A percentile compares a stretch with the other conserved stretches of the same genome.
Evolutionary conservation across 2,113 vertebrate genomes (phyloP).

Genomic region (Tachycineta bicolor): DNA sequence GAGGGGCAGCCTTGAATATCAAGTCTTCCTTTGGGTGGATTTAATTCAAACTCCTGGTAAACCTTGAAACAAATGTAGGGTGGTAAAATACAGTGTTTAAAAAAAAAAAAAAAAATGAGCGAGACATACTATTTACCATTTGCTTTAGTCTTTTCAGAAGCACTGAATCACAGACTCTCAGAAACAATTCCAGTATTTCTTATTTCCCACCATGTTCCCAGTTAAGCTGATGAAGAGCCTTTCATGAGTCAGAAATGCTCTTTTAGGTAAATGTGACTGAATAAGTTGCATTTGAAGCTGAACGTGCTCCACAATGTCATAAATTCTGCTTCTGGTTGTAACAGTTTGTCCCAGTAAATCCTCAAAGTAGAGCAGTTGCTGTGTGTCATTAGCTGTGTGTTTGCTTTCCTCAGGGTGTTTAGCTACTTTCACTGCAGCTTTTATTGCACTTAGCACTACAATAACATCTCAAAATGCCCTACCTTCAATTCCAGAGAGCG

Average conservation of each 20-base stretch:
- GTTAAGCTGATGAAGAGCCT: not conserved
- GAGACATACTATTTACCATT: not conserved
- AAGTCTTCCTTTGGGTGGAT: slow-evolving; percentile 24
- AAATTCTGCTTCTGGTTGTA: not conserved
- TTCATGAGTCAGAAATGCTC: not conserved
- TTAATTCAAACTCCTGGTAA: slow-evolving; percentile 38
- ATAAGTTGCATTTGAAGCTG: not conserved
- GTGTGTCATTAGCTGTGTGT: slow-evolving; percentile 19
- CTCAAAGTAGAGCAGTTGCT: not conserved
- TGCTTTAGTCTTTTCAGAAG: not conserved
- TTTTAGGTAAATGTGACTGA: not conserved
- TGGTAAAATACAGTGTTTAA: not conserved
- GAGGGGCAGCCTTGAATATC: slow-evolving; percentile 47
- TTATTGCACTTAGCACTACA: slow-evolving; percentile 45
- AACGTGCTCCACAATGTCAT: not conserved
- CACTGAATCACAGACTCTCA: not conserved
- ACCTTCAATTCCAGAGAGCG: not conserved
- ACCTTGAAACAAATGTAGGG: not conserved
- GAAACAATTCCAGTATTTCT: not conserved
- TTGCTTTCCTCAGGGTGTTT: slow-evolving; percentile 50
- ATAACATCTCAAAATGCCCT: slow-evolving; percentile 28
- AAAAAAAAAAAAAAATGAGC: not conserved
- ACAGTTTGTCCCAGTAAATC: not conserved
- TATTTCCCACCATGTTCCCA: not conserved
- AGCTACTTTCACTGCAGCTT: slow-evolving; percentile 34